Conservation (phyloP, 2,888 invertebrate genomes). For the Podotricha telesiphe region DNA sequence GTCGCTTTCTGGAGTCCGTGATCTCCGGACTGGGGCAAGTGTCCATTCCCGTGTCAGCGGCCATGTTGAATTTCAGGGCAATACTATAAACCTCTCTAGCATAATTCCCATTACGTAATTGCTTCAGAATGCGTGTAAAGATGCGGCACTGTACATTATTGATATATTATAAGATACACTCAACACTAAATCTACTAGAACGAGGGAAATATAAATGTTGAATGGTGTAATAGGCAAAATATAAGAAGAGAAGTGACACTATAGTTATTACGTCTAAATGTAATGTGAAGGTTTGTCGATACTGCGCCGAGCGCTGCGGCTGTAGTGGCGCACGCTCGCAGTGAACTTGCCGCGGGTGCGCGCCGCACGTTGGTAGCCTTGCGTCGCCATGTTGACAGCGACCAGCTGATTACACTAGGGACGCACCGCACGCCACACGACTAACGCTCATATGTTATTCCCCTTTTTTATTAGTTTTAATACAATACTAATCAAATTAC, state of each 20-base stretch:
- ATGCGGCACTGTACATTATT: slow-evolving; percentile 77
- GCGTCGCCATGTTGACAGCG: slow-evolving; percentile 65
- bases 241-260: slow-evolving; percentile 78
- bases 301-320: slow-evolving; percentile 74
- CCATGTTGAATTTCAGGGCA: slow-evolving; percentile 89
- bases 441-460: neutral
- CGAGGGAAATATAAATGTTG: slow-evolving; percentile 67
- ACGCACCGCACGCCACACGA: slow-evolving; percentile 40
- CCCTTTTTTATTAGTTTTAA: neutral
- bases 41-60: slow-evolving; percentile 96
- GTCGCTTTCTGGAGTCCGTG: slow-evolving; percentile 94
- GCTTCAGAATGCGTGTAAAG: slow-evolving; percentile 73
- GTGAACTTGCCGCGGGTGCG: slow-evolving; percentile 65
- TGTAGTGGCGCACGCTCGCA: slow-evolving; percentile 73
- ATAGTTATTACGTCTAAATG: slow-evolving; percentile 79
- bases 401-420: slow-evolving; percentile 77
- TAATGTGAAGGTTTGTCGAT: slow-evolving; percentile 82
- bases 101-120: slow-evolving; percentile 84
- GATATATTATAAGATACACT: slow-evolving; percentile 74
- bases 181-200: slow-evolving; percentile 78
- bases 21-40: slow-evolving; percentile 97
- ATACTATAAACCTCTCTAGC: slow-evolving; percentile 83
- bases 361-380: slow-evolving; percentile 62
- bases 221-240: slow-evolving; percentile 75
- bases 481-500: no score